Evolutionary conservation across 2,888 invertebrate genomes (phyloP).

Genomic region (Plagiodera versicolora): DNA sequence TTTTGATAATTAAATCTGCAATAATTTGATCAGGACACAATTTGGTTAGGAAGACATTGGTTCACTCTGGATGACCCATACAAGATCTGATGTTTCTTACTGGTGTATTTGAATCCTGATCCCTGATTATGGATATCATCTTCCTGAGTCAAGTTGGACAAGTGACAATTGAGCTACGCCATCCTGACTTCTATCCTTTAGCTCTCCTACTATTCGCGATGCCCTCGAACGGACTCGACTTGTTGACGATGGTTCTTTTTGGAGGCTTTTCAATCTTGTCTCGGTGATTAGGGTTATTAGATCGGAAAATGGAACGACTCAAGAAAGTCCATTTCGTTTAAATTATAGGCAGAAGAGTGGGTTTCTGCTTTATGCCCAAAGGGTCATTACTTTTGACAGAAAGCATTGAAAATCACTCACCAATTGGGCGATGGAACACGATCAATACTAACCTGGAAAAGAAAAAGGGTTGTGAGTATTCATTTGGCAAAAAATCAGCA

Average conservation of each 20-base stretch:
- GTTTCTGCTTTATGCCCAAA: neutral
- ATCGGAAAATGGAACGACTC: slow-evolving; percentile 18
- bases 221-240: slow-evolving; percentile 21
- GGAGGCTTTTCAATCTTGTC: slow-evolving; percentile 17
- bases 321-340: slow-evolving; percentile 11
- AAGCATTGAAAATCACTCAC: neutral
- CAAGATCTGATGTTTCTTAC: too few species aligned
- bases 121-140: too few species aligned
- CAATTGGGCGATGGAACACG: neutral
- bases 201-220: slow-evolving; percentile 18
- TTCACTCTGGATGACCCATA: too few species aligned
- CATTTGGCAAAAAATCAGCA: neutral
- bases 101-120: too few species aligned
- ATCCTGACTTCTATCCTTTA: neutral
- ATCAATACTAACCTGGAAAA: slow-evolving; percentile 1
- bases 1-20: too few species aligned
- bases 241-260: slow-evolving; percentile 27
- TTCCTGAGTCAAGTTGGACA: too few species aligned
- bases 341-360: slow-evolving; percentile 14
- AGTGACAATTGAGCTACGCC: too few species aligned
- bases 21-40: too few species aligned
- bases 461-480: neutral
- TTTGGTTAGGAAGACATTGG: too few species aligned
- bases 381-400: neutral
- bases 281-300: slow-evolving; percentile 17